Base-by-base conservation (phyloP, 2,113 vertebrate genomes). In the Thymallus thymallus region DNA sequence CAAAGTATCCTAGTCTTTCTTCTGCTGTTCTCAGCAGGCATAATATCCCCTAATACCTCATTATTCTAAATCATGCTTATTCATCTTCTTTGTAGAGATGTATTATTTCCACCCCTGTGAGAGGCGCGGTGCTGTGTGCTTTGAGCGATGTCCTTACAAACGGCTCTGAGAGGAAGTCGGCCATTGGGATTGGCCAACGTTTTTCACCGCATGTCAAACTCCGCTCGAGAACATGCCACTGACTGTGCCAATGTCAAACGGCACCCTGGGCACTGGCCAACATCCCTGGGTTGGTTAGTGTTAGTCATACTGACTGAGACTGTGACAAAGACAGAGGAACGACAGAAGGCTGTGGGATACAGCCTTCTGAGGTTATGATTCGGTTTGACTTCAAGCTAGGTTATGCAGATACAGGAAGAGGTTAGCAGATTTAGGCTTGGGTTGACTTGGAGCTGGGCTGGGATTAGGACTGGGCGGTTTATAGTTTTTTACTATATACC, bases 171-270 rank as follows among this genome's bases (percentile, higher is more conserved):
- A 9, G 56, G 67, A 77, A 75, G 71, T 51, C 24, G 23, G 24
- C 23, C 9, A 63, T 63, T 63, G 72, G 30, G 65, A 72, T 79
- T 79, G 45, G 69, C 68, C 73, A 76, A 67, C 22, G 55, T 83
- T 76, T 77, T 71, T 77, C 76, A 24, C 72, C 61, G 70, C 77
- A 68, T 79, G 78, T 79, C 81, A 76, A 70, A 66, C 58, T 29
- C 75, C 68, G 48, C 68, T 69, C 68, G 45, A 68, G 58, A 76
- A 82, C 75, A 82, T 78, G 55, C 74, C 73, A 69, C 78, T 77
- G 74, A 68, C 81, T 60, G 73, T 23, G 63, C 62, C 77, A 83
- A 75, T 80, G 80, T 78, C 83, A 82, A 72, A 81, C 45, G 66
- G 61, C 66, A 73, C 71, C 77, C 77, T 71, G 73, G 76, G 81